These are phyloP conservation scores for Hermatobates lingyangjiaoensis DNA, from an alignment of 1,140 invertebrate species.

Conservation along the genomic window DNA sequence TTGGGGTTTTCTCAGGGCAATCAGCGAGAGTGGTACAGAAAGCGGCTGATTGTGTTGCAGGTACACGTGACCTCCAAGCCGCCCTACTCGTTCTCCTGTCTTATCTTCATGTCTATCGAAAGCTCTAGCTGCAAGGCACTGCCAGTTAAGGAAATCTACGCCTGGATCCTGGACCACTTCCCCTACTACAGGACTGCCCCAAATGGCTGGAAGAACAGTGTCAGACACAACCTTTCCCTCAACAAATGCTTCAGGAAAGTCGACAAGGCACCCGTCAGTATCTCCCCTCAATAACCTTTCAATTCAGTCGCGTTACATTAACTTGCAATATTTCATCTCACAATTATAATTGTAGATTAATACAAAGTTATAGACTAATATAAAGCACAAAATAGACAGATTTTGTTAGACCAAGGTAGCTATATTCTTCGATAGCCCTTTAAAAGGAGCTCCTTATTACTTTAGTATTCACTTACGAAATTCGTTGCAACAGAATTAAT, in stretches of 20 bases:
- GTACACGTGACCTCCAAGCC: slow-evolving; percentile 75
- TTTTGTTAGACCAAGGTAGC: too few relatives aligned
- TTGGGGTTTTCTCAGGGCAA: too few relatives aligned
- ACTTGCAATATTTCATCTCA: too few relatives aligned
- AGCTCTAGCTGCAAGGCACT: slow-evolving; percentile 70
- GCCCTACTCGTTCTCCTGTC: slow-evolving; percentile 83
- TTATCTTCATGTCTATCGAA: slow-evolving; percentile 96
- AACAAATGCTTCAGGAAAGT: slow-evolving; percentile 97
- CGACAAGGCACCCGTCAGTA: slow-evolving; percentile 63
- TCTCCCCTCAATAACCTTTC: background rate
- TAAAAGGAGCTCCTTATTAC: too few relatives aligned
- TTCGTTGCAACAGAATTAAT: too few relatives aligned
- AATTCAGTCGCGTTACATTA: too few relatives aligned
- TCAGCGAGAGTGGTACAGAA: too few relatives aligned
- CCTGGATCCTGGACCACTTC: slow-evolving; percentile 94
- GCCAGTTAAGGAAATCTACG: slow-evolving; percentile 91
- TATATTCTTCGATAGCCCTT: too few relatives aligned
- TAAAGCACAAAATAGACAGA: too few relatives aligned
- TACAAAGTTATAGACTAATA: too few relatives aligned
- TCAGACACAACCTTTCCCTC: slow-evolving; percentile 83
- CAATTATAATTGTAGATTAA: too few relatives aligned
- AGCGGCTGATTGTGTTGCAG: slow-evolving; percentile 28
- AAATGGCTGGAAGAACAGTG: slow-evolving; percentile 95
- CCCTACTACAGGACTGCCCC: slow-evolving; percentile 92
- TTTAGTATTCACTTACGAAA: too few relatives aligned